Evolutionary conservation across 1,140 invertebrate genomes (phyloP).

Genomic region (Pseudomyrmex flavicornis): DNA sequence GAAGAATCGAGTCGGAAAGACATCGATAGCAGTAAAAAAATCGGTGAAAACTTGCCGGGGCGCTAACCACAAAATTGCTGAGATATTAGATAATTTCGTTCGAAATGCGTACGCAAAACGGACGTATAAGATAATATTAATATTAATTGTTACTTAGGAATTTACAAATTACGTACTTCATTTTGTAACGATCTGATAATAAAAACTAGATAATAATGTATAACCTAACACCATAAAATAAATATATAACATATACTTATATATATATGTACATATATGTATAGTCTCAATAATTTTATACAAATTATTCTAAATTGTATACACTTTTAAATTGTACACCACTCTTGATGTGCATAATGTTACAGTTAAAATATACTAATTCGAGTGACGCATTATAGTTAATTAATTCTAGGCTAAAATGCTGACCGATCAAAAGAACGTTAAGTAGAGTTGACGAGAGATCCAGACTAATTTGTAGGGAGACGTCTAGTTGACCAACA

Average conservation of each 20-base stretch:
- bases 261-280: too few relatives aligned
- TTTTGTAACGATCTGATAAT: not conserved
- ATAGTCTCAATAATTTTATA: too few relatives aligned
- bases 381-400: not conserved
- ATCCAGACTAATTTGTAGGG: not conserved
- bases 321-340: too few relatives aligned
- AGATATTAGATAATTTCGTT: conserved; percentile 44
- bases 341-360: not conserved
- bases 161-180: not conserved
- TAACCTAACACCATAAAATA: too few relatives aligned
- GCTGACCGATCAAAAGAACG: conserved; percentile 39
- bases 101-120: not conserved
- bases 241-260: too few relatives aligned
- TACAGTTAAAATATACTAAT: not conserved
- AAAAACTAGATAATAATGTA: not conserved
- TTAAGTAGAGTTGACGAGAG: conserved; percentile 63
- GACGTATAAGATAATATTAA: not conserved
- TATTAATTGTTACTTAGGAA: not conserved
- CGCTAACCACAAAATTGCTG: conserved; percentile 41
- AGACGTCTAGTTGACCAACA: conserved; percentile 24
- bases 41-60: not conserved
- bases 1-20: not conserved
- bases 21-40: conserved; percentile 3
- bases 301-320: too few relatives aligned
- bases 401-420: conserved; percentile 66